Conservation (phyloP, 35 echinoderm and acorn worm species). For the Acanthaster planci region DNA sequence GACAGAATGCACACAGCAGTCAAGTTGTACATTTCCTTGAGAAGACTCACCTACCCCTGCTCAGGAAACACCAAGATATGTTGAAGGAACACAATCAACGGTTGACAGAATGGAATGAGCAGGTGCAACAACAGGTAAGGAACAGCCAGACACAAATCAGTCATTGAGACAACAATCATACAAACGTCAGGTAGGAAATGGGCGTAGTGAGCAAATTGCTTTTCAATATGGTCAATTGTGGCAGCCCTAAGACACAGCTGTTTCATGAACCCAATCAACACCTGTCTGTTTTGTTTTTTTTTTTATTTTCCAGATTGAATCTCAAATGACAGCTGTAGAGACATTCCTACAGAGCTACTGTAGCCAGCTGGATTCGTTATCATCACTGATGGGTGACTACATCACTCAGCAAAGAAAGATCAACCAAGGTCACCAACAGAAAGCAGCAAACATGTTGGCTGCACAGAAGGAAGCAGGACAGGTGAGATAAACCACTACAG, state of each 20-base stretch:
- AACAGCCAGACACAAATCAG: not conserved
- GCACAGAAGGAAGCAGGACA: not conserved
- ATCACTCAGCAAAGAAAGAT: not conserved
- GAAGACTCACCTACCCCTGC: not conserved
- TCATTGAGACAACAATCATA: no score
- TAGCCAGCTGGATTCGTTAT: not conserved
- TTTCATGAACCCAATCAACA: no score
- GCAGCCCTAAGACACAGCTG: no score
- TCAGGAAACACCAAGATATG: constrained; percentile 19
- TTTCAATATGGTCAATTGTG: no score
- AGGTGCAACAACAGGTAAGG: not conserved
- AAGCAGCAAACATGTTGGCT: constrained; percentile 1
- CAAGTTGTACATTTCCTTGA: not conserved
- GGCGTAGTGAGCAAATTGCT: no score
- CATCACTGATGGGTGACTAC: constrained; percentile 4
- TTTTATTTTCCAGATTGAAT: not conserved
- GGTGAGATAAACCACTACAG: not conserved
- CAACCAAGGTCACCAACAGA: constrained; percentile 28
- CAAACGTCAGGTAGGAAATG: no score
- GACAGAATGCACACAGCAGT: not conserved
- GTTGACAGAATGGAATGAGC: not conserved
- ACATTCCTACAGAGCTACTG: constrained; percentile 3
- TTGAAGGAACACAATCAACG: not conserved
- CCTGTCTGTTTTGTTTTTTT: not conserved
- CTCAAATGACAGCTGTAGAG: constrained; percentile 9